phyloP scores from a whole-genome alignment of 1,140 invertebrate genomes.

The Panagrolaimus sp. region DNA sequence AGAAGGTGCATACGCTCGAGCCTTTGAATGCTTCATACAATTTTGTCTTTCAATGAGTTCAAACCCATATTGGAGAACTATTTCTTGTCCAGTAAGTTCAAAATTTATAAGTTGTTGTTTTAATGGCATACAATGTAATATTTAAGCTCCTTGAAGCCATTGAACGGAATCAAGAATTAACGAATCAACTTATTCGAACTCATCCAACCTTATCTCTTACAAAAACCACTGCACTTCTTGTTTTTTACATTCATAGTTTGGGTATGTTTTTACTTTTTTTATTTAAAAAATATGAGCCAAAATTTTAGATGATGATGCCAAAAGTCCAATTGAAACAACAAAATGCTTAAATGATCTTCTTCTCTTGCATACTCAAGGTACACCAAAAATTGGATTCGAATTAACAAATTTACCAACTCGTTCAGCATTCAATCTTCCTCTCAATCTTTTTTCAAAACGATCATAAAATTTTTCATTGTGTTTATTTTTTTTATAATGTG shows the following conservation, averaged over 20 bases:
- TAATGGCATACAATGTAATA: no score
- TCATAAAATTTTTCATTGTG: not conserved
- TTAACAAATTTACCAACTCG: not conserved
- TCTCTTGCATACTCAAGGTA: not conserved
- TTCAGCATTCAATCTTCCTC: slow-evolving; percentile 3
- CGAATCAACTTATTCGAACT: slow-evolving; percentile 1
- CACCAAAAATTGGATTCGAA: not conserved
- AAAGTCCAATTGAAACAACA: slow-evolving; percentile 9
- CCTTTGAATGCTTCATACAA: not conserved
- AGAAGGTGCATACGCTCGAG: not conserved
- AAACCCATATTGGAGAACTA: slow-evolving; percentile 1
- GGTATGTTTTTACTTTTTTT: not conserved
- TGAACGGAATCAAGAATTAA: not conserved
- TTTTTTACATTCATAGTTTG: not conserved
- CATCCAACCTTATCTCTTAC: not conserved
- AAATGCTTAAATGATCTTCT: slow-evolving; percentile 6
- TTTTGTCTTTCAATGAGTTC: not conserved
- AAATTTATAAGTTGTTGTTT: not conserved
- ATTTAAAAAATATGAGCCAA: not conserved
- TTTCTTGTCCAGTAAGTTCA: slow-evolving; percentile 6
- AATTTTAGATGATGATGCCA: not conserved
- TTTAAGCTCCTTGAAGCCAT: slow-evolving; percentile 10
- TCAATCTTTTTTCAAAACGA: not conserved
- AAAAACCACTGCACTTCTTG: not conserved
- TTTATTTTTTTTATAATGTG: not conserved